Evolutionary conservation across 2,888 invertebrate species (phyloP).

Genomic region (Hyposoter didymator): DNA sequence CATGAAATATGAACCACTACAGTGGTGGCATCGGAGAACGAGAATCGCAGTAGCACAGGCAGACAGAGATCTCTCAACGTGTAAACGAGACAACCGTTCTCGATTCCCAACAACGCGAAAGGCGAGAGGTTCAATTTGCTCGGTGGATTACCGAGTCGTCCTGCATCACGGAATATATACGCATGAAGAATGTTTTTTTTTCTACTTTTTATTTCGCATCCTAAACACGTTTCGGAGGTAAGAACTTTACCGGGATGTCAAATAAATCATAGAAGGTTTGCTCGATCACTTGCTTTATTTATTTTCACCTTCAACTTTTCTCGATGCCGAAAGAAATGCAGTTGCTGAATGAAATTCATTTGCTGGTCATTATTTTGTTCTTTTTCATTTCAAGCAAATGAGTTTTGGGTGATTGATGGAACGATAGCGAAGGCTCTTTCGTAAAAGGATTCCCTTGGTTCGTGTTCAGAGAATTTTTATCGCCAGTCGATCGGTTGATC

Average conservation of each 20-base stretch:
- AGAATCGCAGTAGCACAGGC: slow-evolving; percentile 31
- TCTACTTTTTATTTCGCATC: not conserved
- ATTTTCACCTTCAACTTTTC: not conserved
- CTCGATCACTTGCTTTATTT: not conserved
- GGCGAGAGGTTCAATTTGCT: slow-evolving; percentile 62
- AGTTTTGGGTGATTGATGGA: not conserved
- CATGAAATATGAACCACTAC: slow-evolving; percentile 81
- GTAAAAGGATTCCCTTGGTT: not conserved
- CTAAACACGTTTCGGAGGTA: slow-evolving; percentile 12
- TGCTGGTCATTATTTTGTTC: not conserved
- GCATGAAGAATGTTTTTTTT: slow-evolving; percentile 12
- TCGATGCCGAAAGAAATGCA: not conserved
- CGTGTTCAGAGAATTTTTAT: not conserved
- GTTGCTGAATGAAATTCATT: not conserved
- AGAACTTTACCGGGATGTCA: not conserved
- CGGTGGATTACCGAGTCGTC: slow-evolving; percentile 63
- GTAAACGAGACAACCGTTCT: slow-evolving; percentile 59
- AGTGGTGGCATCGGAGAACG: slow-evolving; percentile 43
- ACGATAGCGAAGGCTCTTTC: too few relatives aligned
- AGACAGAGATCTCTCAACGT: slow-evolving; percentile 43
- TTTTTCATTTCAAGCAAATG: not conserved
- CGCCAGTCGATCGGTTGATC: not conserved
- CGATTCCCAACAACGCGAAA: slow-evolving; percentile 45
- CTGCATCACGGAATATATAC: slow-evolving; percentile 32
- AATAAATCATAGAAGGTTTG: not conserved